A percentile compares a stretch with the other conserved stretches of the same genome.
phyloP scores from a whole-genome alignment of 2,888 invertebrate genomes.

The Campopleginae sp. region DNA sequence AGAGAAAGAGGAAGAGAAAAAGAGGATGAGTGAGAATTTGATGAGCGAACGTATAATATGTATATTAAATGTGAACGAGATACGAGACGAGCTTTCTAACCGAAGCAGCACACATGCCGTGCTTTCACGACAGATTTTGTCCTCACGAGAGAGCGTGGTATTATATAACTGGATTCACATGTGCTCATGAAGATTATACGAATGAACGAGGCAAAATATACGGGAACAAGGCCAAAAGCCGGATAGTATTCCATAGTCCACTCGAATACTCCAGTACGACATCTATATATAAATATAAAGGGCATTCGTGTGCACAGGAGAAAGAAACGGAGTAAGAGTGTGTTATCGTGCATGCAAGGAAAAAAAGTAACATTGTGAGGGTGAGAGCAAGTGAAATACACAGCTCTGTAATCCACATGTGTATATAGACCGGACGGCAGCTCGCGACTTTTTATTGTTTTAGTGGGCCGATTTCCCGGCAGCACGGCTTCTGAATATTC shows the following conservation, averaged over 20 bases:
- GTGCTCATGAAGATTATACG: conserved; percentile 56
- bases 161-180: conserved; percentile 58
- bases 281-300: conserved; percentile 1
- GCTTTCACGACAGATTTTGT: conserved; percentile 54
- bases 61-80: conserved; percentile 24
- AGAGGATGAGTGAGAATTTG: conserved; percentile 23
- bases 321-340: conserved; percentile 13
- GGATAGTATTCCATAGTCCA: conserved; percentile 17
- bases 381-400: conserved; percentile 52
- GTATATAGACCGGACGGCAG: conserved; percentile 33
- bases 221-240: conserved; percentile 29
- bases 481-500: conserved; percentile 68
- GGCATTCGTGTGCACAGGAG: conserved; percentile 22
- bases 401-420: conserved; percentile 49
- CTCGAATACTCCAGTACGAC: conserved; percentile 16
- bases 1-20: background rate
- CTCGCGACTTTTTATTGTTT: conserved; percentile 75
- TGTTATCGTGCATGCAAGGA: conserved; percentile 28
- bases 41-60: conserved; percentile 39
- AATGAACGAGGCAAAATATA: conserved; percentile 52
- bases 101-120: conserved; percentile 8
- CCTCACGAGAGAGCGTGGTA: conserved; percentile 25
- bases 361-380: conserved; percentile 14
- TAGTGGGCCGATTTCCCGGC: conserved; percentile 74
- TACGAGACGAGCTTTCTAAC: conserved; percentile 4